Percentiles rank a stretch among this genome's conserved stretches.
These are phyloP conservation scores for Ariolimax columbianus DNA, from an alignment of 2,888 invertebrate species.

Conservation along the genomic window DNA sequence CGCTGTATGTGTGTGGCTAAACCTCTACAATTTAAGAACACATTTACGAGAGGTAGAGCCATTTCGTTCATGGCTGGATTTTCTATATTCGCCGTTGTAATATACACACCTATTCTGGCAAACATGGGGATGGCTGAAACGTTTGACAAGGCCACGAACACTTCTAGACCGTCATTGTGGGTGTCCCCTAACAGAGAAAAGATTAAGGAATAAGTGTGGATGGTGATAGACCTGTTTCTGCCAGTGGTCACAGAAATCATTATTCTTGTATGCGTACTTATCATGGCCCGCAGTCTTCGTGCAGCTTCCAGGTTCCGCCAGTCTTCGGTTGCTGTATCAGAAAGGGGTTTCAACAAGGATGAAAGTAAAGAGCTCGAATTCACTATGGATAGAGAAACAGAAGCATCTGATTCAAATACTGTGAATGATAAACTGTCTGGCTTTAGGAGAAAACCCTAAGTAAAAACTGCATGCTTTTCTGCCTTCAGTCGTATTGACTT, in stretches of 20 bases:
- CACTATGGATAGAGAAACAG: no score
- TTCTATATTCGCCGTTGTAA: not conserved
- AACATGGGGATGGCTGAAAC: not conserved
- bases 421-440: no score
- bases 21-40: constrained; percentile 35
- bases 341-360: no score
- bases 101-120: constrained; percentile 9
- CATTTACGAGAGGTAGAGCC: not conserved
- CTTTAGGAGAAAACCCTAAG: no score
- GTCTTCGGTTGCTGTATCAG: no score
- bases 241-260: not conserved
- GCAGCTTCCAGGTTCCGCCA: constrained; percentile 16
- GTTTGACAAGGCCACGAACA: not conserved
- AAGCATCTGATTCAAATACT: no score
- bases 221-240: not conserved
- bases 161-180: not conserved
- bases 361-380: no score
- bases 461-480: no score
- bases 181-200: not conserved
- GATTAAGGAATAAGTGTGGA: constrained; percentile 2
- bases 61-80: not conserved
- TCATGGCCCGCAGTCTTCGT: not conserved
- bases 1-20: constrained; percentile 30
- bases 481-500: no score
- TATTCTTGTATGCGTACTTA: not conserved